phyloP scores from a whole-genome alignment of 2,797 vertebrate species.

The Dermochelys coriacea region DNA sequence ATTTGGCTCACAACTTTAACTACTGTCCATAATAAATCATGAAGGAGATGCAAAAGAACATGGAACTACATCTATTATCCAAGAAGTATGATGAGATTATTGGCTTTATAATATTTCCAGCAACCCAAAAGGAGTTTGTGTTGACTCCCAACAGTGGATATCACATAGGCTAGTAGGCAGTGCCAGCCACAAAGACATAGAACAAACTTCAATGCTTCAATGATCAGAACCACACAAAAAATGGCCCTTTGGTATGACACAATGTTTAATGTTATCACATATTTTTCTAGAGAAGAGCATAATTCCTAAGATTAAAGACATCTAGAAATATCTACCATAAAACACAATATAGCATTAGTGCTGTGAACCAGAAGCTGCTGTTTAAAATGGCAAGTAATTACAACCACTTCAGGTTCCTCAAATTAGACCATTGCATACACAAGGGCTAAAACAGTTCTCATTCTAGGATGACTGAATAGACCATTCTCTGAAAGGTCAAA shows the following conservation, averaged over 20 bases:
- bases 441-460: background rate
- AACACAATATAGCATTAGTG: background rate
- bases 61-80: background rate
- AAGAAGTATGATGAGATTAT: background rate
- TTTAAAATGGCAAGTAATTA: background rate
- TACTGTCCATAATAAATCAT: background rate
- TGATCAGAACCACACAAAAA: background rate
- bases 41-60: background rate
- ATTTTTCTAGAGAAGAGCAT: background rate
- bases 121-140: background rate
- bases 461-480: background rate
- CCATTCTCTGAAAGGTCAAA: background rate
- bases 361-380: slow-evolving; percentile 10
- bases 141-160: background rate
- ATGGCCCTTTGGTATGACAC: accelerated
- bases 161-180: background rate
- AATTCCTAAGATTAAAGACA: background rate
- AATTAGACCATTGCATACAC: background rate
- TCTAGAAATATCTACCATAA: background rate
- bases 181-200: background rate
- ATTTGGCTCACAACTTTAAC: slow-evolving; percentile 10
- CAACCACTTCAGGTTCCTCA: background rate
- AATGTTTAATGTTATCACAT: background rate
- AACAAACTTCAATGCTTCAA: background rate
- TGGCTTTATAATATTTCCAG: background rate